Conservation (phyloP, 1,140 invertebrate species). For the Cyphomyrmex costatus region DNA sequence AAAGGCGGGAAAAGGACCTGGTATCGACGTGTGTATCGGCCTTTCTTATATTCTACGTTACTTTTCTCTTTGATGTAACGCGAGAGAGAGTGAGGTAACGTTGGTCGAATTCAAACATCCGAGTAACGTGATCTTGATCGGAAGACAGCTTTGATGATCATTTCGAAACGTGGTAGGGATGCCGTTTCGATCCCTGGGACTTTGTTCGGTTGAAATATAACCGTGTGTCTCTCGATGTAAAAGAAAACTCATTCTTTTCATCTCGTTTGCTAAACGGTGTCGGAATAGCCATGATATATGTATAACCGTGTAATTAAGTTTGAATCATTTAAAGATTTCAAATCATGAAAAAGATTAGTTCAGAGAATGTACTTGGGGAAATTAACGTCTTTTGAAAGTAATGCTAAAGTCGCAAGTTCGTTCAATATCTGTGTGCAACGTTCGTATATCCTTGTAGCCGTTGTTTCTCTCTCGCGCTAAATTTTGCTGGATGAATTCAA, state of each 20-base stretch:
- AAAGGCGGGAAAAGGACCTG: constrained; percentile 33
- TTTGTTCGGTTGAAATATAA: constrained; percentile 38
- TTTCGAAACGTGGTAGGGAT: constrained; percentile 35
- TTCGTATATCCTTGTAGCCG: background rate
- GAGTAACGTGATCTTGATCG: constrained; percentile 36
- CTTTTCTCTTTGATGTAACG: constrained; percentile 55
- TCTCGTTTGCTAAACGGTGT: background rate
- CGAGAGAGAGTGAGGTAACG: constrained; percentile 29
- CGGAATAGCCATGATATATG: background rate
- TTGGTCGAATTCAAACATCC: constrained; percentile 51
- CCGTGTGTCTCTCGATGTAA: constrained; percentile 9
- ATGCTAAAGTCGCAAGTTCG: constrained; percentile 46
- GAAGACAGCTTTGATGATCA: constrained; percentile 48
- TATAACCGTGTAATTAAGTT: constrained; percentile 29
- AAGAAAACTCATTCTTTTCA: constrained; percentile 10
- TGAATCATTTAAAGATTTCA: constrained; percentile 50
- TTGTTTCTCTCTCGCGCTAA: constrained; percentile 12
- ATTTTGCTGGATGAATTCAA: constrained; percentile 59
- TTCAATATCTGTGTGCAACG: constrained; percentile 55
- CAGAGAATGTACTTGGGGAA: constrained; percentile 21
- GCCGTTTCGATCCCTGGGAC: background rate
- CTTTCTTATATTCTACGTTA: constrained; percentile 54
- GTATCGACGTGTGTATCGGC: constrained; percentile 49
- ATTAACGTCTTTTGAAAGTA: constrained; percentile 63
- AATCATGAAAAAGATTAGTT: constrained; percentile 36